Evolutionary conservation across 92 coral and sea anemone genomes (phyloP).

Genomic region (Pocillopora meandrina): DNA sequence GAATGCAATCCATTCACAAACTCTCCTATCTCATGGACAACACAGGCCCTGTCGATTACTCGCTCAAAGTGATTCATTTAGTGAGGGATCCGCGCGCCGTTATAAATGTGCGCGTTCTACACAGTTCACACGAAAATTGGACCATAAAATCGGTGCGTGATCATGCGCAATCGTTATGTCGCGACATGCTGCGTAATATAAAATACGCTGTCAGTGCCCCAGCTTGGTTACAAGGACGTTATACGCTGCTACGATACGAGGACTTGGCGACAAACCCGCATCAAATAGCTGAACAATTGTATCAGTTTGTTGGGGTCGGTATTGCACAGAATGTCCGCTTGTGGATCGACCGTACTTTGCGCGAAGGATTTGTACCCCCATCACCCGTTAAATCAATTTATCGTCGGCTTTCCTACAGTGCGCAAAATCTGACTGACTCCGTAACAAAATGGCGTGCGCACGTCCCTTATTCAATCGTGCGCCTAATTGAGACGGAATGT

Average conservation of each 20-base stretch:
- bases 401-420: constrained; percentile 34
- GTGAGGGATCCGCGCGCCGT: constrained; percentile 96
- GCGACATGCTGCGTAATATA: constrained; percentile 73
- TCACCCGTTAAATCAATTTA: constrained; percentile 39
- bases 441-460: constrained; percentile 54
- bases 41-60: constrained; percentile 66
- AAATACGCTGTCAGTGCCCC: constrained; percentile 87
- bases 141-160: constrained; percentile 63
- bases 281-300: constrained; percentile 82
- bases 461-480: constrained; percentile 84
- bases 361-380: constrained; percentile 48
- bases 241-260: constrained; percentile 90
- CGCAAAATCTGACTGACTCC: constrained; percentile 58
- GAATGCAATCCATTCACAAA: constrained; percentile 73
- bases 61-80: constrained; percentile 86
- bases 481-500: constrained; percentile 81
- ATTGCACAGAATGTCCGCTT: constrained; percentile 72
- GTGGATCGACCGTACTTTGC: constrained; percentile 75
- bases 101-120: constrained; percentile 65
- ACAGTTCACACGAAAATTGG: constrained; percentile 59
- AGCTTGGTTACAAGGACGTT: constrained; percentile 79
- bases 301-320: constrained; percentile 73
- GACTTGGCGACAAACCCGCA: constrained; percentile 83
- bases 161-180: constrained; percentile 71
- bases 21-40: constrained; percentile 78